Percentiles rank a stretch among this genome's conserved stretches.
phyloP scores from a whole-genome alignment of 2,797 vertebrate genomes.

The Lepilemur ruficaudatus region DNA sequence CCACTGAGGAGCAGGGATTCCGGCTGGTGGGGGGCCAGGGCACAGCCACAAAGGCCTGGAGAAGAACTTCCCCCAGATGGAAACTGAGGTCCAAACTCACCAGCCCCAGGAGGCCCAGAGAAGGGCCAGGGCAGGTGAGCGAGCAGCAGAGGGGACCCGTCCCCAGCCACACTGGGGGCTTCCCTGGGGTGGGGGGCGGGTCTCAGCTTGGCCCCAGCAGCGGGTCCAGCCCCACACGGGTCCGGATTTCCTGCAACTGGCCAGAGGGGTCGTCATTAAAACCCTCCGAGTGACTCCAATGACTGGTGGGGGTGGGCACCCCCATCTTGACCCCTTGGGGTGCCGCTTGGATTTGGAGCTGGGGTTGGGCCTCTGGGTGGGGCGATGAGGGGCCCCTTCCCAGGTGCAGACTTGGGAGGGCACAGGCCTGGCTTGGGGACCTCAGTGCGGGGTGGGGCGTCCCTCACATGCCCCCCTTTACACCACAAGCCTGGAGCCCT shows the following conservation, averaged over 20 bases:
- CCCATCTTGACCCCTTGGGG: neutral
- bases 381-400: slow-evolving; percentile 71
- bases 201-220: neutral
- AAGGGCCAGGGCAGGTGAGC: slow-evolving; percentile 76
- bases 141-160: neutral
- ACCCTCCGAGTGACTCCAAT: neutral
- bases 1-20: slow-evolving; percentile 79
- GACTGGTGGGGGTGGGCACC: fast-evolving
- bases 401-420: slow-evolving; percentile 57
- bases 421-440: slow-evolving; percentile 34
- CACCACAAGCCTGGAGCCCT: neutral
- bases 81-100: slow-evolving; percentile 82
- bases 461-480: too few relatives aligned
- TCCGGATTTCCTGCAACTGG: neutral
- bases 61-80: slow-evolving; percentile 76
- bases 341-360: neutral
- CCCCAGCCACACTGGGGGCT: too few relatives aligned
- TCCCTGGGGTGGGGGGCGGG: too few relatives aligned
- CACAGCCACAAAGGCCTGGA: neutral
- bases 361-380: slow-evolving; percentile 41
- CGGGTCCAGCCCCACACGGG: too few relatives aligned
- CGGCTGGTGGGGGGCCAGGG: neutral
- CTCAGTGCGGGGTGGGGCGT: neutral
- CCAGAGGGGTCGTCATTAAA: neutral
- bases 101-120: slow-evolving; percentile 81